A percentile compares a stretch with the other conserved stretches of the same genome.
phyloP scores from a whole-genome alignment of 2,113 vertebrate species.

The Bungarus multicinctus region DNA sequence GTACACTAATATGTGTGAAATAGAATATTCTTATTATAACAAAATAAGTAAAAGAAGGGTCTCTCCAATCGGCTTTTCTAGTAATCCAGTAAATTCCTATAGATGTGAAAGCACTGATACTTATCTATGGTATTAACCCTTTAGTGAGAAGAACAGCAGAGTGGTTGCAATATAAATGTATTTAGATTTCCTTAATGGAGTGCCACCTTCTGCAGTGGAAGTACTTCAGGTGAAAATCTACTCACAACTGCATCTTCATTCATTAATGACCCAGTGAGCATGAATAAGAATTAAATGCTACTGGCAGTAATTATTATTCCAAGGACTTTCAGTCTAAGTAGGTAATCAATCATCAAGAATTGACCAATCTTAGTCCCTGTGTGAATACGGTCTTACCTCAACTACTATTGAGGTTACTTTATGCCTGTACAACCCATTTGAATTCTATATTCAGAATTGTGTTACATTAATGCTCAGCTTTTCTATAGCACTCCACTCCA shows the following conservation, averaged over 20 bases:
- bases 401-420: background rate
- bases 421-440: background rate
- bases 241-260: background rate
- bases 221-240: background rate
- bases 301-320: background rate
- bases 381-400: background rate
- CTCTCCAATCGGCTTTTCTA: background rate
- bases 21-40: background rate
- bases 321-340: background rate
- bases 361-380: background rate
- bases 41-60: background rate
- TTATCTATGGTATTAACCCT: background rate
- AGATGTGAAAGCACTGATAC: background rate
- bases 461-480: background rate
- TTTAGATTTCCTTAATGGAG: background rate
- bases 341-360: background rate
- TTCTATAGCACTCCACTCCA: background rate
- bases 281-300: background rate
- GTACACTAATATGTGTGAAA: background rate
- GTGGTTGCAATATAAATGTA: background rate
- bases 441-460: background rate
- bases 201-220: background rate
- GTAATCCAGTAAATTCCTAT: background rate
- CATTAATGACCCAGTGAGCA: background rate
- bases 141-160: no score